phyloP scores from a whole-genome alignment of 2,888 invertebrate genomes.

The Eupithecia inturbata region DNA sequence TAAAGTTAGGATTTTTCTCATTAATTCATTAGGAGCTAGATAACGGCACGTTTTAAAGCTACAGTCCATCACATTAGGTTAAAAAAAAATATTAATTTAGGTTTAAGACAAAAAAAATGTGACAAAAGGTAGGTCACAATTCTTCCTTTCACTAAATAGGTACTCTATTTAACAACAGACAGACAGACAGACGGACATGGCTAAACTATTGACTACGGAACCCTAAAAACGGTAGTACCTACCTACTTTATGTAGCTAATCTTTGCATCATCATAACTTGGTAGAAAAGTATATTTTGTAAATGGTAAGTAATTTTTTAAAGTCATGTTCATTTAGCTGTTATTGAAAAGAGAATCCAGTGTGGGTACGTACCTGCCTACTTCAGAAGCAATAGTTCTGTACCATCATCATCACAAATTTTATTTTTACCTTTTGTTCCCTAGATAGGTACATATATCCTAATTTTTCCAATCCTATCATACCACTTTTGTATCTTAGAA shows the following conservation, averaged over 20 bases:
- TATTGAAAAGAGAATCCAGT: background rate
- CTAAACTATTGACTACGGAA: background rate
- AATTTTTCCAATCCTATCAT: background rate
- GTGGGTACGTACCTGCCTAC: background rate
- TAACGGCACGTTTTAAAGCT: slow-evolving; percentile 58
- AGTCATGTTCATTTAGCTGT: background rate
- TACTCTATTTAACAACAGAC: background rate
- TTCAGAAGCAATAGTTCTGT: background rate
- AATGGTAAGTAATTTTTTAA: background rate
- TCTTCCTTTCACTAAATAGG: background rate
- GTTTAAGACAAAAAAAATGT: slow-evolving; percentile 27
- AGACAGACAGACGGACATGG: background rate
- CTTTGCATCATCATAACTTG: background rate
- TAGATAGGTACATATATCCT: background rate
- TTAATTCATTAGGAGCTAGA: slow-evolving; percentile 43
- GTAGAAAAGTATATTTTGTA: background rate
- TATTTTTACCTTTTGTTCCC: background rate
- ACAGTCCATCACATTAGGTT: slow-evolving; percentile 68
- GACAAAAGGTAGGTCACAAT: background rate
- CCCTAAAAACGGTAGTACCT: background rate
- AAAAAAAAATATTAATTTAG: slow-evolving; percentile 54
- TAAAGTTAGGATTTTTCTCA: slow-evolving; percentile 40
- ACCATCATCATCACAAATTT: background rate
- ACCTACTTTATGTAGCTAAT: background rate
- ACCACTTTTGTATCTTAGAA: background rate